phyloP scores from a whole-genome alignment of 2,797 vertebrate species.

The Chiloscyllium punctatum region DNA sequence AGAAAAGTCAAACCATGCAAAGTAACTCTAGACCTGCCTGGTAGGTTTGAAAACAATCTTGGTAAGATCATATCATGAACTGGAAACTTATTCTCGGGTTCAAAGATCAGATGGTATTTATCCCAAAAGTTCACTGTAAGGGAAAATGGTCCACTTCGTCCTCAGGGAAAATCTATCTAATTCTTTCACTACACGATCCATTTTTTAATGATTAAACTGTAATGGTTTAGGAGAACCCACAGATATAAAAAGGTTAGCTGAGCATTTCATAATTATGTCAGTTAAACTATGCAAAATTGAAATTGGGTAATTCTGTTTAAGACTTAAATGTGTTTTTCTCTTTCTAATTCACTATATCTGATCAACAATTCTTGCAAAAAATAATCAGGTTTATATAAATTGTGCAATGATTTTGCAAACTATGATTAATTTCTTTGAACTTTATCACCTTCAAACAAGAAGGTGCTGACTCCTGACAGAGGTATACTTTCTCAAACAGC shows the following conservation, averaged over 20 bases:
- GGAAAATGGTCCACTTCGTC: conserved; percentile 6
- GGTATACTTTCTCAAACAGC: background rate
- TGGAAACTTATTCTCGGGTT: conserved; percentile 25
- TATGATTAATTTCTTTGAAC: background rate
- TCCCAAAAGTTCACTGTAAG: conserved; percentile 32
- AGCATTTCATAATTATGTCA: background rate
- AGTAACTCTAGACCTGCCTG: conserved; percentile 35
- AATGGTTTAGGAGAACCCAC: background rate
- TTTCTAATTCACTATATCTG: background rate
- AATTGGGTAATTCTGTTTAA: background rate
- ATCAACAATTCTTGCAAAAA: background rate
- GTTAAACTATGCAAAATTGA: background rate
- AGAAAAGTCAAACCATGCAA: conserved; percentile 23
- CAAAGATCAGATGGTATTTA: conserved; percentile 37
- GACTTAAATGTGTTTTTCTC: background rate
- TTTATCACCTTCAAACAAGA: background rate
- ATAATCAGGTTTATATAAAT: background rate
- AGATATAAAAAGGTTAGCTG: background rate
- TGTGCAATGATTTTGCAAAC: background rate
- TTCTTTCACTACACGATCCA: background rate
- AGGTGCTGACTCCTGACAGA: background rate
- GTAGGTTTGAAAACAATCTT: conserved; percentile 33
- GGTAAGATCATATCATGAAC: conserved; percentile 27
- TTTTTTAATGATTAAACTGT: background rate
- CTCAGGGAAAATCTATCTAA: background rate